These are phyloP conservation scores for Mionectes macconnelli DNA, from an alignment of 2,113 vertebrate genomes.

Conservation along the genomic window DNA sequence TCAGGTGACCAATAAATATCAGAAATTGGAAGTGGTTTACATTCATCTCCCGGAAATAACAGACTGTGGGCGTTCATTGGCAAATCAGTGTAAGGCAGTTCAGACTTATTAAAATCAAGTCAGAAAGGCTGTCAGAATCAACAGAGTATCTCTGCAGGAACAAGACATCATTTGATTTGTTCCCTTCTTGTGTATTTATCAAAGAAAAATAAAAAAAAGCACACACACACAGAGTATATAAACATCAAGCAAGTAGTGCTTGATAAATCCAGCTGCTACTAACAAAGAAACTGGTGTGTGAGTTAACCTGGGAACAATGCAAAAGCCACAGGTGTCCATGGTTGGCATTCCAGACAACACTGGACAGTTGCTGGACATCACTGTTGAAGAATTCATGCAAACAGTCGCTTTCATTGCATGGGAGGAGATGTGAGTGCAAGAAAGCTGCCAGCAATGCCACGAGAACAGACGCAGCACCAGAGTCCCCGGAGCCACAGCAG, in stretches of 20 bases:
- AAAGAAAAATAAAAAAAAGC: neutral
- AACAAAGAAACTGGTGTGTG: neutral
- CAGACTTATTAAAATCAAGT: constrained; percentile 24
- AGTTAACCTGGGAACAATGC: neutral
- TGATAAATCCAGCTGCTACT: neutral
- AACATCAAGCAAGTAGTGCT: neutral
- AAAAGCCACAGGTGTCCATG: neutral
- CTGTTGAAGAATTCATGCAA: neutral
- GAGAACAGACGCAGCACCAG: neutral
- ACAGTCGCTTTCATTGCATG: neutral
- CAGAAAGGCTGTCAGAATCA: constrained; percentile 20
- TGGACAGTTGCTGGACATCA: neutral
- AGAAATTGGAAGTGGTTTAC: neutral
- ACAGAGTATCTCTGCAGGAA: constrained; percentile 1
- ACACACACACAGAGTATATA: neutral
- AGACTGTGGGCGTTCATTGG: neutral
- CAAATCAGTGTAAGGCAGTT: neutral
- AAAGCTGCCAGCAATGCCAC: neutral
- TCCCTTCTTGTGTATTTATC: neutral
- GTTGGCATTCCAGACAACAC: neutral
- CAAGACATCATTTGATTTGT: neutral
- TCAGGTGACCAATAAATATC: constrained; percentile 26
- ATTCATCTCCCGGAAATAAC: neutral
- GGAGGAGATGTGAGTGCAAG: neutral
- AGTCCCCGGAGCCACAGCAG: neutral